Evolutionary conservation across 2,888 invertebrate species (phyloP), one percentile per base, ranked within the genome.

Genomic region (Octodonta nipae): DNA sequence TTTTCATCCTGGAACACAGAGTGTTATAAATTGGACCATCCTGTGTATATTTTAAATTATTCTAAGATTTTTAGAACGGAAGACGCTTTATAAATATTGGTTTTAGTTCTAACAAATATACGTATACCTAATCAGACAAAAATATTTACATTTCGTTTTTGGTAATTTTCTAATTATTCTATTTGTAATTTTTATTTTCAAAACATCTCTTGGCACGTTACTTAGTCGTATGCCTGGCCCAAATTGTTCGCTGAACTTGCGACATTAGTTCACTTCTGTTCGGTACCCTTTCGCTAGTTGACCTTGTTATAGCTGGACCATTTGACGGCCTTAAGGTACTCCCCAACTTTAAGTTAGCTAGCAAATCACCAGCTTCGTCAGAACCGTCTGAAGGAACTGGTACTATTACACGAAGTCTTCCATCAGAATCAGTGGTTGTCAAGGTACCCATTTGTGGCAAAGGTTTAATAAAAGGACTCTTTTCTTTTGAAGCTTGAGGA

Each of bases 161-260:
- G n/a, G n/a, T n/a, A n/a, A n/a, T n/a, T n/a, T n/a, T n/a, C n/a
- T n/a, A n/a, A n/a, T n/a, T n/a, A n/a, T n/a, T n/a, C n/a, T n/a
- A n/a, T n/a, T n/a, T n/a, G n/a, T n/a, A n/a, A n/a, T n/a, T n/a
- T n/a, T n/a, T n/a, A 11, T 22, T 2, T 2, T 22, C 22, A 3
- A 22, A 22, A 22, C 22, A 3, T 3, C 22, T 4, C 22, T 11
- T 20, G 20, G 20, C 6, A n/a, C 20, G 43, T 65, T 61, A 86
- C 63, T 86, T 87, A 16, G 86, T 87, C 15, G 87, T 88, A 55
- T 87, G 87, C 46, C 87, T 68, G 12, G 85, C 84, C 86, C 86
- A 87, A 40, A 78, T 75, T 5, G 81, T 77, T 43, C 86, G 68
- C 52, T 78, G 78, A 45, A 87, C 74, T 47, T 85, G 81, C 13